Conservation (phyloP, 2,888 invertebrate species). For the Dorcus parallelipipedus region DNA sequence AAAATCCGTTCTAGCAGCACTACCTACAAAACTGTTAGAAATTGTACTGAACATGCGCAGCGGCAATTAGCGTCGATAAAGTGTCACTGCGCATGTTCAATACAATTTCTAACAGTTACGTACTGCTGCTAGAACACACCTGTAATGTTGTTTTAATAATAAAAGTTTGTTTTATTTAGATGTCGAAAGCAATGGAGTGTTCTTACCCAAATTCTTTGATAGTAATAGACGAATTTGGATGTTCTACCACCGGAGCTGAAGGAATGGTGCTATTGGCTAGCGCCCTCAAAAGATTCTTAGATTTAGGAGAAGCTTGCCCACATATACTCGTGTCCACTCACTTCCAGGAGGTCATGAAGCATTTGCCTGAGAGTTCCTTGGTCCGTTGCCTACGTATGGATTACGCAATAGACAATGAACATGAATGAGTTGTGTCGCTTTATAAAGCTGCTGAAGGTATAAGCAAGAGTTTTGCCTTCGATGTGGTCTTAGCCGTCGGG, state of each 20-base stretch:
- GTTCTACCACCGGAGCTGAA: constrained; percentile 74
- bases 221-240: constrained; percentile 87
- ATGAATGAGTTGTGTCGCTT: constrained; percentile 62
- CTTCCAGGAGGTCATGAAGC: constrained; percentile 62
- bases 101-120: no score
- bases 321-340: constrained; percentile 78
- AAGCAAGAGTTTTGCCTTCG: constrained; percentile 62
- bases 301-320: constrained; percentile 58
- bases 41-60: no score
- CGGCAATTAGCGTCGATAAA: no score
- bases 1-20: no score
- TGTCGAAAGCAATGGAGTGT: constrained; percentile 66
- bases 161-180: constrained; percentile 52
- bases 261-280: constrained; percentile 72
- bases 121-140: no score
- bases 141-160: no score
- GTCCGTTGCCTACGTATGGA: constrained; percentile 41
- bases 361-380: constrained; percentile 54
- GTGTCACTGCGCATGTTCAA: no score
- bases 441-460: constrained; percentile 62
- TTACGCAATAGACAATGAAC: constrained; percentile 28
- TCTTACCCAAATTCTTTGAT: constrained; percentile 67
- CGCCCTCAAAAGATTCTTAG: constrained; percentile 64
- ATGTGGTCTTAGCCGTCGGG: constrained; percentile 61
- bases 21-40: no score